phyloP scores from a whole-genome alignment of 2,113 vertebrate genomes.

The Hippocampus guttulatus region DNA sequence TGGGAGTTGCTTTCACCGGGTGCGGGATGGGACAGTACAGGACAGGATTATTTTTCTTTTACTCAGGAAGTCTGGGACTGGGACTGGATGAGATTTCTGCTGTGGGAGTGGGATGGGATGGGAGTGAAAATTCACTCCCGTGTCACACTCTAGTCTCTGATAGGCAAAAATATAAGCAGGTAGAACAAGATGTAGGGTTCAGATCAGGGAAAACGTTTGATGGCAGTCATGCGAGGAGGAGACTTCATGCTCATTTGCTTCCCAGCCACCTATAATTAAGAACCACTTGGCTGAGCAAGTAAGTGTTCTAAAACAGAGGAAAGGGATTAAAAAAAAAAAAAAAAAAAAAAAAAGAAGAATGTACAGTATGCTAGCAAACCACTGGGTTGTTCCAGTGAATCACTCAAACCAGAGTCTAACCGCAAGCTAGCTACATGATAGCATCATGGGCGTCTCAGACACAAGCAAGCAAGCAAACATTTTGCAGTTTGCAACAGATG shows the following conservation, averaged over 20 bases:
- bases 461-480: constrained; percentile 11
- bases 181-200: not conserved
- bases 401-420: constrained; percentile 18
- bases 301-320: not conserved
- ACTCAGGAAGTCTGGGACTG: too few species aligned
- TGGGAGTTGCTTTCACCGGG: too few species aligned
- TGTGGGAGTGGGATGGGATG: too few species aligned
- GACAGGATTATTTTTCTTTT: too few species aligned
- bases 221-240: constrained; percentile 55
- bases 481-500: constrained; percentile 38
- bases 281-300: constrained; percentile 5
- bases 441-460: constrained; percentile 15
- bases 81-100: too few species aligned
- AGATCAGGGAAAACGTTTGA: not conserved
- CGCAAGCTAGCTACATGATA: constrained; percentile 28
- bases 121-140: too few species aligned
- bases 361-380: not conserved
- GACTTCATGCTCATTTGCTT: constrained; percentile 46
- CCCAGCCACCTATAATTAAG: constrained; percentile 21
- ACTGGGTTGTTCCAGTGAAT: constrained; percentile 14
- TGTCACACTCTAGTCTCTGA: too few species aligned
- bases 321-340: constrained; percentile 1
- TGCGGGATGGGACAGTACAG: too few species aligned
- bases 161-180: constrained; percentile 17
- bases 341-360: constrained; percentile 4